Conservation (phyloP, 1,140 invertebrate genomes). For the Heliconius melpomene region DNA sequence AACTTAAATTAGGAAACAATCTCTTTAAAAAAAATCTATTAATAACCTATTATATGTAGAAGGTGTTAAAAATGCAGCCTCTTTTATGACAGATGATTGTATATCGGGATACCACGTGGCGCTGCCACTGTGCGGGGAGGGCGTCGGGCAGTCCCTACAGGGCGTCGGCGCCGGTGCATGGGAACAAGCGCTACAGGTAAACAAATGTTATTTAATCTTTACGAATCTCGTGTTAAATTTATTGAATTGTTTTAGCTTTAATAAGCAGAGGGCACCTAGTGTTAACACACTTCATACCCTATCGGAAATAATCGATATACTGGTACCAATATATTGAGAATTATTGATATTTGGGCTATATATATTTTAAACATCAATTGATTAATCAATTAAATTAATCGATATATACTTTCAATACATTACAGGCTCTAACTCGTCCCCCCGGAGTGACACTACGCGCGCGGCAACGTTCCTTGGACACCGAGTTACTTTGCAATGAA, state of each 20-base stretch:
- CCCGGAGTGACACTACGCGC: slow-evolving; percentile 61
- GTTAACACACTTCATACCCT: no score
- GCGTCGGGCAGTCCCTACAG: slow-evolving; percentile 71
- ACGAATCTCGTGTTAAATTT: no score
- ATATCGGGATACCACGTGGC: slow-evolving; percentile 79
- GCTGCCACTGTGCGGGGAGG: slow-evolving; percentile 69
- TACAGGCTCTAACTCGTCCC: slow-evolving; percentile 27
- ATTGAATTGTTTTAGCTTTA: no score
- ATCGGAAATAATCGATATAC: no score
- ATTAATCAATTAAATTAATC: not conserved
- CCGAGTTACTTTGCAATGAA: slow-evolving; percentile 77
- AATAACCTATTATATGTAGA: no score
- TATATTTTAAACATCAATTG: no score
- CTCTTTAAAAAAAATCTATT: no score
- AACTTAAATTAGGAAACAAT: no score
- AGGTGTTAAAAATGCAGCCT: no score
- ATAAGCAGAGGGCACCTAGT: no score
- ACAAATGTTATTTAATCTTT: no score
- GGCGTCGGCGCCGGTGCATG: slow-evolving; percentile 67
- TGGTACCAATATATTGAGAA: not conserved
- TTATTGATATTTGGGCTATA: no score
- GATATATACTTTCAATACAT: not conserved
- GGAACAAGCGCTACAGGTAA: slow-evolving; percentile 47
- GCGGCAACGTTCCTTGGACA: slow-evolving; percentile 75
- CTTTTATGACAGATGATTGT: slow-evolving; percentile 67